Evolutionary conservation across 2,888 invertebrate species (phyloP).

Genomic region (Pyrrhia umbra): DNA sequence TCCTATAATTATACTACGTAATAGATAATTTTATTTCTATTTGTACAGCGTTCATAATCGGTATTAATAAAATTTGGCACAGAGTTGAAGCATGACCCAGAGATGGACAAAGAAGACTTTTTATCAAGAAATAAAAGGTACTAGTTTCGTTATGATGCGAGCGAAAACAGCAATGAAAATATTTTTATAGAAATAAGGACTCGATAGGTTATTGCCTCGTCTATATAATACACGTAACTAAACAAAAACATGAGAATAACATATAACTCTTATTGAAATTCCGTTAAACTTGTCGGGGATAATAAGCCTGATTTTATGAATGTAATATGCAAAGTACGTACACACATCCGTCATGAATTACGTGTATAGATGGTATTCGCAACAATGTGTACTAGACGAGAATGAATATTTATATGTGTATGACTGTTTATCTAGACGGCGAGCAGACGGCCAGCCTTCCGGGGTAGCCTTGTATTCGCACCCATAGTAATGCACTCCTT

Average conservation of each 20-base stretch:
- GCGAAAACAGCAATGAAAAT: too few relatives aligned
- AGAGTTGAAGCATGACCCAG: not conserved
- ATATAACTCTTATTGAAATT: not conserved
- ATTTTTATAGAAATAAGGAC: not conserved
- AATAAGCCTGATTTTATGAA: constrained; percentile 29
- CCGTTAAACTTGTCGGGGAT: not conserved
- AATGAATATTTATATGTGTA: constrained; percentile 40
- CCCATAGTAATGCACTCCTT: constrained; percentile 42
- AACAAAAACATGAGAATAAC: not conserved
- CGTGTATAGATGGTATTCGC: constrained; percentile 24
- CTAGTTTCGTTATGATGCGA: too few relatives aligned
- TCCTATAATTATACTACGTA: too few relatives aligned
- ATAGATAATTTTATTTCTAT: too few relatives aligned
- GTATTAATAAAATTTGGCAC: not conserved
- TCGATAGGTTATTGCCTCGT: not conserved
- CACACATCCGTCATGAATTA: constrained; percentile 37
- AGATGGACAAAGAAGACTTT: not conserved
- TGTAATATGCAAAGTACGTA: constrained; percentile 25
- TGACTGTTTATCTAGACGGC: constrained; percentile 52
- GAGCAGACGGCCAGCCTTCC: constrained; percentile 46
- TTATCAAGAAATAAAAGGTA: not conserved
- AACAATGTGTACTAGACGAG: constrained; percentile 25
- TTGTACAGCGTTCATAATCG: too few relatives aligned
- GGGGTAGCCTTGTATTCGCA: constrained; percentile 42
- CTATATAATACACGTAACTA: not conserved